Base-by-base conservation (phyloP, 2,113 vertebrate genomes). In the Caracal caracal region DNA sequence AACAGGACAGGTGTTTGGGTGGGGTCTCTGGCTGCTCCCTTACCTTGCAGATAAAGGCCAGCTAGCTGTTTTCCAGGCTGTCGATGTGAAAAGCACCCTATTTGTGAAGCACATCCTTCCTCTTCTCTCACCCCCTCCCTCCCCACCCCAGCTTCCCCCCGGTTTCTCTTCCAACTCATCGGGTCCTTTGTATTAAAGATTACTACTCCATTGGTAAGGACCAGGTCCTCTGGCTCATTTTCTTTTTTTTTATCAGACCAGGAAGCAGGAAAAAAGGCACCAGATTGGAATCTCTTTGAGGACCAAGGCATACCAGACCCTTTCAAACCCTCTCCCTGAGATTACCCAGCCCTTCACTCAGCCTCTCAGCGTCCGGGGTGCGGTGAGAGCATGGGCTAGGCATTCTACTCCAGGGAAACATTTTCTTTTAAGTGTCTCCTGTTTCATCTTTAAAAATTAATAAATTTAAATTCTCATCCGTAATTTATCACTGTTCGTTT, bases 341-440 rank as follows among this genome's bases (percentile, higher is more conserved):
- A 10, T 16, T 68, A 40, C 4, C n/a, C 51, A 90, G 51, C 4
- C 1, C 15, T 96, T 65, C 35, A 30, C 51, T 80, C 83, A n/a
- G 61, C 20, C 16, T 63, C 22, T 81, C 65, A 35, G 73, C 11
- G 30, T 19, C 37, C 47, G 51, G 43, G 22, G 10, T 70, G 9
- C 40, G 33, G 37, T 35, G n/a, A 3, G 20, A 71, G 11, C 35
- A 17, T 66, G 26, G 47, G 22, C 61, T 35, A 51, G 33, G 33
- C 3, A n/a, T 30, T 37, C 17, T 3, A 59, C 17, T 59, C 73
- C 13, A 49, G 61, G 19, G 30, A 66, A 84, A 22, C 9, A 61
- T 87, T 90, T 73, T 89, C 71, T 84, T 83, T 79, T 70, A 75
- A 47, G 47, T 47, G 65, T 63, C 30, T 47, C 37, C 26, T 90